Evolutionary conservation across 2,797 vertebrate species (phyloP), one percentile per base, ranked within the genome.

Genomic region (Lindbergichthys nudifrons): DNA sequence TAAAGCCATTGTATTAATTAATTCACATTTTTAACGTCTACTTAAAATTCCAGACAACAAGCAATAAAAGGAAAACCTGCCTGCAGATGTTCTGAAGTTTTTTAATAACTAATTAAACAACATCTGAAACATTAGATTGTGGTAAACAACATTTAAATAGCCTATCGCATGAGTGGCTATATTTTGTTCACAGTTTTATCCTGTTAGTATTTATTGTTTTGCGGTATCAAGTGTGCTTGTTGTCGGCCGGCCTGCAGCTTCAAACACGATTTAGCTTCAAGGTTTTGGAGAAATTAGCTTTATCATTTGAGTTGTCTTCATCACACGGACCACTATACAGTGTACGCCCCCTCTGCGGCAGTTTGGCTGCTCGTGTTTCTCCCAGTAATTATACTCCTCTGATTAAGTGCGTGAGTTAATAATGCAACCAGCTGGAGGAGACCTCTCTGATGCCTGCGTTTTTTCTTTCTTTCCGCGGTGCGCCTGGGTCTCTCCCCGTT

Each of bases 401-500:
- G 75, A 85, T 87, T 78, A 66, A 82, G 62, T 62, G 75, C 21
- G 26, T 66, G 68, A 72, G 67, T 85, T 73, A 88, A 81, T 78
- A 87, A 89, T 79, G 60, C 66, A 77, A 67, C 50, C 73, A 74
- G 71, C 76, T 68, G 48, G 79, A 83, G 75, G 70, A 80, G 53
- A 81, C 54, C 69, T 80, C 70, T 72, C 65, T 67, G 64, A 79
- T 53, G 79, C 69, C 67, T 68, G 51, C 12, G 4, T 52, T 30
- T 59, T 58, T 39, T 26, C 11, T 26, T 36, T 48, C 12, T 43
- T 51, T 52, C 26, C 19, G 62, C 75, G 61, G 47, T 65, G 26
- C 43, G 66, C 81, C 75, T 19, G 80, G 85, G 80, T 82, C 67
- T 84, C 83, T 75, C 85, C 87, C 85, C 47, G 74, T 69, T 54